phyloP scores from a whole-genome alignment of 2,888 invertebrate genomes.

The Agonopterix alstromeriana region DNA sequence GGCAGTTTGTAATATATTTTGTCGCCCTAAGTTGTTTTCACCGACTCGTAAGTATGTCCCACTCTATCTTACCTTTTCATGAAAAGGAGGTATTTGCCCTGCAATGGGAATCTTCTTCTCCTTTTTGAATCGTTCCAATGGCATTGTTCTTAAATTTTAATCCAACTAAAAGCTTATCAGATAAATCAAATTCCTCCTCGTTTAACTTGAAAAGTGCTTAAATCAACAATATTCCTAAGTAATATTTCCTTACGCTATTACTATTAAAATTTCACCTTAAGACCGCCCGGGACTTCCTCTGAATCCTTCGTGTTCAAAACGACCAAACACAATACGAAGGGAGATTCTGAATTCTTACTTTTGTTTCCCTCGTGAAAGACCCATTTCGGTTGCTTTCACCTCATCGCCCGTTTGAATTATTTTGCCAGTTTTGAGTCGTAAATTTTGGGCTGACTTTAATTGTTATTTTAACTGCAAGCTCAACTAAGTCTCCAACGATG shows the following conservation, averaged over 20 bases:
- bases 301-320: conserved; percentile 45
- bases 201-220: conserved; percentile 43
- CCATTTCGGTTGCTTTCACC: conserved; percentile 57
- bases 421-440: conserved; percentile 72
- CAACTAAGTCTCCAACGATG: conserved; percentile 55
- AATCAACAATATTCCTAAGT: conserved; percentile 63
- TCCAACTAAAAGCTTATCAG: conserved; percentile 8
- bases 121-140: not conserved
- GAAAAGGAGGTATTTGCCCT: not conserved
- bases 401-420: conserved; percentile 65
- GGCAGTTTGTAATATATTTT: not conserved
- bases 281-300: conserved; percentile 39
- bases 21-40: not conserved
- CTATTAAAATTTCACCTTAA: conserved; percentile 71
- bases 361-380: conserved; percentile 64
- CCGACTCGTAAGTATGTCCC: not conserved
- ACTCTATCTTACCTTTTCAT: not conserved
- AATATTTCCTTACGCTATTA: conserved; percentile 66
- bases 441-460: conserved; percentile 74
- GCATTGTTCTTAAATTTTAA: conserved; percentile 10
- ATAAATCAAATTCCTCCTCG: conserved; percentile 18
- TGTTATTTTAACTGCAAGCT: conserved; percentile 76
- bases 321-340: conserved; percentile 45
- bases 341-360: conserved; percentile 55
- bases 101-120: no score